A percentile compares a stretch with the other conserved stretches of the same genome.
Conservation (phyloP, 2,113 vertebrate species). For the Rhadina sibilatrix region DNA sequence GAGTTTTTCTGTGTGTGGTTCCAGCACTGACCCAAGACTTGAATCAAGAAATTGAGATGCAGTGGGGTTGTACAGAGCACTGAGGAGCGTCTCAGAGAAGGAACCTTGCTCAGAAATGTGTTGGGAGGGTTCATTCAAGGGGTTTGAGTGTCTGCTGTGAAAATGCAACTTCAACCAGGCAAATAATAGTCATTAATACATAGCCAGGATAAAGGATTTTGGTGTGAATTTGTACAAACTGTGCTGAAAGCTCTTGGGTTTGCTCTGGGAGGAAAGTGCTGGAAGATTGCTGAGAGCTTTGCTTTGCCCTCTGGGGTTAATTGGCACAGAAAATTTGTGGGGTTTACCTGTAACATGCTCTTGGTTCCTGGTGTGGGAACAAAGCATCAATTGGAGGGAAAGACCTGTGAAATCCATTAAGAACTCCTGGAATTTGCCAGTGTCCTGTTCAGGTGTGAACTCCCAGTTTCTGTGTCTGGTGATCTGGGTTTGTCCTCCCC, state of each 20-base stretch:
- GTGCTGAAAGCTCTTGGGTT: not conserved
- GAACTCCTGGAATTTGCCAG: not conserved
- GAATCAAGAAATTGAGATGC: rapidly evolving
- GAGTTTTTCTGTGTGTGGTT: not conserved
- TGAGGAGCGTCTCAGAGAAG: not conserved
- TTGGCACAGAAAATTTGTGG: not conserved
- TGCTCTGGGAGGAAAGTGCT: not conserved
- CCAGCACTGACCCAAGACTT: not conserved
- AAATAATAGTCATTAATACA: not conserved
- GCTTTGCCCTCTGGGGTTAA: not conserved
- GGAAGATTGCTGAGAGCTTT: not conserved
- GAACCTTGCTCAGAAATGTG: not conserved
- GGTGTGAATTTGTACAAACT: not conserved
- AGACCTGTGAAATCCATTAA: not conserved
- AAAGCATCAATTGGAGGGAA: not conserved
- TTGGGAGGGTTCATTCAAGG: not conserved
- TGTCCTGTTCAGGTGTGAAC: not conserved
- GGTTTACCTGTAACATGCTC: not conserved
- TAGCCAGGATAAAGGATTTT: not conserved
- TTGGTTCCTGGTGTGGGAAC: not conserved
- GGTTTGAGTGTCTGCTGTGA: not conserved
- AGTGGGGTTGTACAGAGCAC: not conserved
- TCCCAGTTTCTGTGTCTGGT: not conserved
- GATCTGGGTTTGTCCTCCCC: not conserved
- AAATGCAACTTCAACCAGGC: not conserved